A percentile compares a stretch with the other conserved stretches of the same genome.
phyloP scores from a whole-genome alignment of 2,113 vertebrate genomes.

The Phalacrocorax aristotelis region DNA sequence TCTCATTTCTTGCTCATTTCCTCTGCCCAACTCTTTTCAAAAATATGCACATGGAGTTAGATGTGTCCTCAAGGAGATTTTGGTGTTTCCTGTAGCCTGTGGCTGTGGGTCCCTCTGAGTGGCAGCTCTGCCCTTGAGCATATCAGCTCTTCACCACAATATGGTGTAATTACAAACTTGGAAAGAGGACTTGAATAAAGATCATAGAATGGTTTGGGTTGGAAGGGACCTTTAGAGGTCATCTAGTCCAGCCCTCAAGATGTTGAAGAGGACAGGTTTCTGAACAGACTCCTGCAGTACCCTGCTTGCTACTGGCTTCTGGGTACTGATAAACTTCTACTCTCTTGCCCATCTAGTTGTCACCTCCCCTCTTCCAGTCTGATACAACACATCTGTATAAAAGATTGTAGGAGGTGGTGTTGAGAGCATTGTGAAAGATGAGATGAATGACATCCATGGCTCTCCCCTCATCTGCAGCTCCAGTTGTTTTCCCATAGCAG shows the following conservation, averaged over 20 bases:
- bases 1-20: background rate
- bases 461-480: background rate
- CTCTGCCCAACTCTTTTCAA: background rate
- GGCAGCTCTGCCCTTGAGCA: background rate
- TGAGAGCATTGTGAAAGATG: background rate
- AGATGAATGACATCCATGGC: background rate
- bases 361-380: background rate
- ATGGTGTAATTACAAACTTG: background rate
- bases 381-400: background rate
- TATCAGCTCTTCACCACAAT: background rate
- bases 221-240: too few relatives aligned
- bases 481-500: background rate
- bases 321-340: background rate
- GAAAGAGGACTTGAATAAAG: background rate
- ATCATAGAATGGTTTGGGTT: too few relatives aligned
- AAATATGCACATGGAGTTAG: background rate
- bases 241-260: too few relatives aligned
- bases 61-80: background rate
- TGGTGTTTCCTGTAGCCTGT: background rate
- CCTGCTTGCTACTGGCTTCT: background rate
- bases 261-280: background rate
- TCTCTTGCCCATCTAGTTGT: background rate
- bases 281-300: background rate
- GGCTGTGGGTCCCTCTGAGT: background rate
- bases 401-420: background rate